Conservation (phyloP, 2,113 vertebrate genomes). For the Neolamprologus tretocephalus region DNA sequence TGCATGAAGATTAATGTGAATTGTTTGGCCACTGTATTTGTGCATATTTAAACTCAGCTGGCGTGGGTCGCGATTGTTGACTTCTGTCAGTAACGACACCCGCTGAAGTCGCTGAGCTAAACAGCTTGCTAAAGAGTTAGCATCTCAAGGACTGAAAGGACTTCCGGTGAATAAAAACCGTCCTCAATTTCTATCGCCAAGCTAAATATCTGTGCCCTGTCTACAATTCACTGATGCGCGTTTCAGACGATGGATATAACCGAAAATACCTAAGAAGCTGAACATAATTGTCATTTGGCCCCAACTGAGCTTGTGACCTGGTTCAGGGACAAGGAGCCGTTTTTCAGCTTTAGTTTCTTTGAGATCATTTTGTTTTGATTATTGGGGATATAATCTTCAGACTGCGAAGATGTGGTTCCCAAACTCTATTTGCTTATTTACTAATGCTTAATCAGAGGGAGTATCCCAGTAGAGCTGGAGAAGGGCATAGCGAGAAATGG, state of each 20-base stretch:
- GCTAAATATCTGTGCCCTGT: neutral
- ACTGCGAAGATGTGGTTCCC: neutral
- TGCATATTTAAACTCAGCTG: accelerated
- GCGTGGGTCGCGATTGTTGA: neutral
- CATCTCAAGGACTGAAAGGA: slow-evolving; percentile 44
- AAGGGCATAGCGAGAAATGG: neutral
- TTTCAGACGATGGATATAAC: neutral
- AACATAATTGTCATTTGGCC: neutral
- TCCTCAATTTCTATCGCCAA: neutral
- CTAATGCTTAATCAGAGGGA: neutral
- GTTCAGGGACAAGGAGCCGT: neutral
- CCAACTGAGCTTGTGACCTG: neutral
- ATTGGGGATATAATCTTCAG: neutral
- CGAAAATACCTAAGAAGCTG: neutral
- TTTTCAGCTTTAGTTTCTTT: neutral
- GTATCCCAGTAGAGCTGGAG: neutral
- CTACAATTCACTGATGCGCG: neutral
- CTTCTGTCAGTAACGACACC: accelerated
- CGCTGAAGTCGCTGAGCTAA: neutral
- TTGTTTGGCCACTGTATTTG: neutral
- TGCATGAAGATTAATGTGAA: neutral
- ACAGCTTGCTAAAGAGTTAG: neutral
- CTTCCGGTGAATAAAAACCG: slow-evolving; percentile 2
- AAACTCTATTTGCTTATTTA: neutral
- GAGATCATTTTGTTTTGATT: neutral